Percentiles rank a stretch among this genome's conserved stretches.
Conservation (phyloP, 2,113 vertebrate species). For the Tachuris rubrigastra region DNA sequence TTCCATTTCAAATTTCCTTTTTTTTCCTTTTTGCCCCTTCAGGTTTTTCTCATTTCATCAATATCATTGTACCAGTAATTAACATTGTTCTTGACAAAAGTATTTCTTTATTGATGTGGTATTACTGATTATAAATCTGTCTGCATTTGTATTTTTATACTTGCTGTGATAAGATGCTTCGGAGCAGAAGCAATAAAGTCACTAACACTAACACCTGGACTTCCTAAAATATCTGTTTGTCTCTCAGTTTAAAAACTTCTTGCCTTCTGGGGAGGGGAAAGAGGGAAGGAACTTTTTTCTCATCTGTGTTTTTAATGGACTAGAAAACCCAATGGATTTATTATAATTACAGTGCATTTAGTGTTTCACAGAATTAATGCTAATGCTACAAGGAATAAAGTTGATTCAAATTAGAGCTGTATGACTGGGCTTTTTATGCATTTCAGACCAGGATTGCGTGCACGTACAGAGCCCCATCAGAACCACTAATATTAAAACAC, state of each 20-base stretch:
- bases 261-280: neutral
- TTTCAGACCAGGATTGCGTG: neutral
- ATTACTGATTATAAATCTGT: neutral
- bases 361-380: neutral
- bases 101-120: neutral
- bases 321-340: constrained; percentile 2
- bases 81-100: neutral
- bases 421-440: neutral
- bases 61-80: neutral
- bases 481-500: neutral
- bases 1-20: neutral
- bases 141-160: neutral
- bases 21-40: neutral
- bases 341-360: constrained; percentile 12
- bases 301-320: constrained; percentile 10
- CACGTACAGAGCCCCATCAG: neutral
- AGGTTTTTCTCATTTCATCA: neutral
- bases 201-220: neutral
- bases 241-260: neutral
- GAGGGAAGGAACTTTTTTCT: neutral
- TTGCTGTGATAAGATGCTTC: neutral
- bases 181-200: neutral
- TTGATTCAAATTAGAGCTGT: neutral
- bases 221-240: neutral
- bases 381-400: neutral